phyloP scores from a whole-genome alignment of 2,888 invertebrate species.

The Trachelus tabidus region DNA sequence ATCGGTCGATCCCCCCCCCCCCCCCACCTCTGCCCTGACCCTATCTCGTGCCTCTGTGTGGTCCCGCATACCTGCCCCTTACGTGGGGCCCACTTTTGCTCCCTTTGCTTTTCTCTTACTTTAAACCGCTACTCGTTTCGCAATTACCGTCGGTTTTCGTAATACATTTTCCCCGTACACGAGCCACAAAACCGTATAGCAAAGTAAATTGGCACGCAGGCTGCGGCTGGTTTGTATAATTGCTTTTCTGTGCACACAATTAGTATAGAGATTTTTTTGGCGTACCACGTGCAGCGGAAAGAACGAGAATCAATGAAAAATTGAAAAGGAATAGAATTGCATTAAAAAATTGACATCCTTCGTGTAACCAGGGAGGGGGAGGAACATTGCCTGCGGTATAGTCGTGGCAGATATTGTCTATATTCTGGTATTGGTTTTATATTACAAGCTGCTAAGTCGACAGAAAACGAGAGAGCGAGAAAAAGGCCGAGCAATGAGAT shows the following conservation, averaged over 20 bases:
- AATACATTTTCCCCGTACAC: not conserved
- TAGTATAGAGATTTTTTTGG: not conserved
- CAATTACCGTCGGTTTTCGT: not conserved
- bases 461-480: not conserved
- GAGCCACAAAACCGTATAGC: not conserved
- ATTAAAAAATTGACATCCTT: not conserved
- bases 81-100: not conserved
- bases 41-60: not conserved
- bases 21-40: not conserved
- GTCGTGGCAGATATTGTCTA: no score
- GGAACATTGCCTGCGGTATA: no score
- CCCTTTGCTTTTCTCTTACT: not conserved
- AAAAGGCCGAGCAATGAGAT: not conserved
- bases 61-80: constrained; percentile 2
- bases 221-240: not conserved
- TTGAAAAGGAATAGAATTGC: not conserved
- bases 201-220: not conserved
- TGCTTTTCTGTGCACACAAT: not conserved
- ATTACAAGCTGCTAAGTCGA: not conserved
- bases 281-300: not conserved
- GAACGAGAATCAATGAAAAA: not conserved
- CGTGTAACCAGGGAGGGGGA: no score
- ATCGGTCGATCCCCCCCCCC: not conserved
- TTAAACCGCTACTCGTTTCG: not conserved
- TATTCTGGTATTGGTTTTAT: not conserved